phyloP scores from a whole-genome alignment of 2,113 vertebrate species.

The Anhinga rufa region DNA sequence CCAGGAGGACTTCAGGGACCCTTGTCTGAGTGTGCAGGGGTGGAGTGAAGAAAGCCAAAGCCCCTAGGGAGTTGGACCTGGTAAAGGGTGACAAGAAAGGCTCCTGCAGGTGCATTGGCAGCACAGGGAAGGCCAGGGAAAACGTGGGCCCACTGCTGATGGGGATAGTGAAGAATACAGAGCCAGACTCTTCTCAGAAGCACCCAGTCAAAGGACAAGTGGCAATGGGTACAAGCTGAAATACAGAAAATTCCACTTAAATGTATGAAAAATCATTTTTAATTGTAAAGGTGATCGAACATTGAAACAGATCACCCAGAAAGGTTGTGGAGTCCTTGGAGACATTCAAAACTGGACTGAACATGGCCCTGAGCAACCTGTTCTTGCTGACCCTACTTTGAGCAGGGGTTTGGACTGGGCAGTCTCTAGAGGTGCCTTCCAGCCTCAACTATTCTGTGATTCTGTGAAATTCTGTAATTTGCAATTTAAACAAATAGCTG shows the following conservation, averaged over 20 bases:
- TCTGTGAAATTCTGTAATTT: neutral
- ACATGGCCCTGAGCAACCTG: neutral
- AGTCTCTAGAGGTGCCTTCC: neutral
- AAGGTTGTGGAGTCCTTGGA: neutral
- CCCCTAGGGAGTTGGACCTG: neutral
- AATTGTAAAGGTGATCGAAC: neutral
- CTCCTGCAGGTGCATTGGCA: neutral
- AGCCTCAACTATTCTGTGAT: neutral
- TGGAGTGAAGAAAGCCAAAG: neutral
- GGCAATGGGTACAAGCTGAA: neutral
- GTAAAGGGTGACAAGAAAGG: neutral
- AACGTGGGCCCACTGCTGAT: neutral
- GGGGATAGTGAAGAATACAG: neutral
- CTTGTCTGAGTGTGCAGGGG: neutral
- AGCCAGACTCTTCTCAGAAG: neutral
- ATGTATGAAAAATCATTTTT: rapidly evolving
- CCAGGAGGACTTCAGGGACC: neutral
- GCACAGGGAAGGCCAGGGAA: neutral
- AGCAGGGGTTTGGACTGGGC: neutral
- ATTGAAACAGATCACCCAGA: neutral
- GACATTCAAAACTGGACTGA: neutral
- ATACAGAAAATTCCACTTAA: neutral
- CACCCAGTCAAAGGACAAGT: neutral
- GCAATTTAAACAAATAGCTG: neutral
- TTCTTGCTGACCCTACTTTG: neutral